phyloP scores from a whole-genome alignment of 2,113 vertebrate genomes.

The Sclerurus mexicanus region DNA sequence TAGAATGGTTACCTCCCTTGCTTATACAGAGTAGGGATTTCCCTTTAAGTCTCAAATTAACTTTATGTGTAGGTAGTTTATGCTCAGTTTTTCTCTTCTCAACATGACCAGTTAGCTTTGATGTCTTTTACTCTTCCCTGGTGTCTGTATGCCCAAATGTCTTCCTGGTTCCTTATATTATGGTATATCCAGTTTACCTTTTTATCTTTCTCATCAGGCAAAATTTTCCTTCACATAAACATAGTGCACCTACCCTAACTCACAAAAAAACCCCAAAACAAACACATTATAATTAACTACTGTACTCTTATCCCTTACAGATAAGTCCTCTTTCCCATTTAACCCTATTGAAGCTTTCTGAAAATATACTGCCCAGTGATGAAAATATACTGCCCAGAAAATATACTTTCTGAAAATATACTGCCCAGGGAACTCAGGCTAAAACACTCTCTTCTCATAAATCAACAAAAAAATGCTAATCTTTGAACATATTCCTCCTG shows the following conservation, averaged over 20 bases:
- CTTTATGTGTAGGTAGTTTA: background rate
- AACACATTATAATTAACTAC: background rate
- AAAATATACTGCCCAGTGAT: background rate
- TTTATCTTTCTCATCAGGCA: background rate
- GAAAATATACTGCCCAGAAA: background rate
- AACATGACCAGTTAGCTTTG: background rate
- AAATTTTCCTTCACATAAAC: background rate
- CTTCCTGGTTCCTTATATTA: background rate
- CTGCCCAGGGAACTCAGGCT: background rate
- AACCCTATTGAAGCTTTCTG: background rate
- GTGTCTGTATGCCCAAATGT: background rate
- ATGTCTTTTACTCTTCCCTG: background rate
- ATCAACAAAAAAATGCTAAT: background rate
- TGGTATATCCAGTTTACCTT: background rate
- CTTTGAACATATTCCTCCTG: background rate
- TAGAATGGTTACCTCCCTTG: background rate
- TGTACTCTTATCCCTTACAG: background rate
- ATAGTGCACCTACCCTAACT: background rate
- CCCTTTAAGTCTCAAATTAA: background rate
- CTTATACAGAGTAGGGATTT: background rate
- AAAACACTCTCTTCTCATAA: background rate
- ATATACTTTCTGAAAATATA: too few species aligned
- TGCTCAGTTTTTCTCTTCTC: background rate
- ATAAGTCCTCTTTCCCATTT: background rate
- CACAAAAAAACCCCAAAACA: fast-evolving